These are phyloP conservation scores for Nipponia nippon DNA, from an alignment of 2,113 vertebrate genomes.

Conservation along the genomic window DNA sequence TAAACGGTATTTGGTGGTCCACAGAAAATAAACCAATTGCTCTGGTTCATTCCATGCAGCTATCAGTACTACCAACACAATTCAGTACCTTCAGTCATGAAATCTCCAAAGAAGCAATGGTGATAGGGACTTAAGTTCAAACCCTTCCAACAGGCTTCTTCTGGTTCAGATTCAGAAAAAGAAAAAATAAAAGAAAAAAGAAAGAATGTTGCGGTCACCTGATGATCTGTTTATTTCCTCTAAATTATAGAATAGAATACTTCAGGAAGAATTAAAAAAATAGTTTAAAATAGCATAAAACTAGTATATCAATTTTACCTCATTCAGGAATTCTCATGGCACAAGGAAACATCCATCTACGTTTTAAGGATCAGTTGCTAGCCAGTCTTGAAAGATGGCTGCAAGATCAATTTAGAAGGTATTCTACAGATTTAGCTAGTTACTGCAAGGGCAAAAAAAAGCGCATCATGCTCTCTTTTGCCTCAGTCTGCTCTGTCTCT, in stretches of 20 bases:
- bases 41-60: not conserved
- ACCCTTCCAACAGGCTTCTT: not conserved
- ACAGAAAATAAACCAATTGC: not conserved
- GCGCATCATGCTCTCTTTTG: not conserved
- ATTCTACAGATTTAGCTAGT: not conserved
- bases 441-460: not conserved
- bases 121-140: not conserved
- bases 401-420: not conserved
- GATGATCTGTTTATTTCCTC: not conserved
- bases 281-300: not conserved
- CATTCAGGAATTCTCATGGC: not conserved
- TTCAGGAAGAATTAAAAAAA: not conserved
- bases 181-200: fast-evolving
- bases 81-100: not conserved
- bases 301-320: not conserved
- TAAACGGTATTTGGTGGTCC: not conserved
- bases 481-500: not conserved
- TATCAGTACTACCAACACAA: not conserved
- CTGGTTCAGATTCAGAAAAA: not conserved
- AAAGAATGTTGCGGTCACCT: not conserved
- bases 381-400: not conserved
- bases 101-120: not conserved
- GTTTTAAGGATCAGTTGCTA: not conserved
- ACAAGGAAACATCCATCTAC: not conserved
- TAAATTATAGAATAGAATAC: not conserved